phyloP scores from a whole-genome alignment of 2,888 invertebrate species.

The Podabrus alpinus region DNA sequence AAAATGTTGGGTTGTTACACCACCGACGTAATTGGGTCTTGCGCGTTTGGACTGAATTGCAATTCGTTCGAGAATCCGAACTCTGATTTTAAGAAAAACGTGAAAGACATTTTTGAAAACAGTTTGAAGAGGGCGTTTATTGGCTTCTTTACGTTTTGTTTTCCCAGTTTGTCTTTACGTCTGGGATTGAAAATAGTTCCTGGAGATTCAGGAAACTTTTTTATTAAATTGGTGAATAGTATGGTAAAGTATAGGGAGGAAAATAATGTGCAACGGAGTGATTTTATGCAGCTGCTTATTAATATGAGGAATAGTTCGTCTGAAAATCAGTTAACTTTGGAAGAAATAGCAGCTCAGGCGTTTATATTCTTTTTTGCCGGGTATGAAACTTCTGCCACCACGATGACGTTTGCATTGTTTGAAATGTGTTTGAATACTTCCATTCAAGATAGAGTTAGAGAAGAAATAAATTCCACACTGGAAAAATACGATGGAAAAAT shows the following conservation, averaged over 20 bases:
- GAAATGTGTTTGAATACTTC: background rate
- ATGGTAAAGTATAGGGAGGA: conserved; percentile 1
- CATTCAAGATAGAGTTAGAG: background rate
- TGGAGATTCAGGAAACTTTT: background rate
- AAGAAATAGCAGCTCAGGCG: background rate
- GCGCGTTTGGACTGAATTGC: conserved; percentile 62
- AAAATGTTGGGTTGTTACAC: conserved; percentile 60
- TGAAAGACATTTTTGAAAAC: conserved; percentile 2
- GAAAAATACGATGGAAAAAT: conserved; percentile 3
- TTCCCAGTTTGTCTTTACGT: background rate
- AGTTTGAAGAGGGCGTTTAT: background rate
- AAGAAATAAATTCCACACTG: background rate
- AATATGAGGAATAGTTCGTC: background rate
- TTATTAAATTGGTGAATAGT: background rate
- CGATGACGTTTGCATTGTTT: background rate
- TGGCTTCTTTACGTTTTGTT: background rate
- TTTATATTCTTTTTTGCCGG: conserved; percentile 5
- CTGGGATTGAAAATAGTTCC: background rate
- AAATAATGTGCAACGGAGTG: conserved; percentile 4
- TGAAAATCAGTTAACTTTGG: background rate
- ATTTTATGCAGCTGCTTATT: conserved; percentile 6
- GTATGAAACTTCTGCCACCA: background rate
- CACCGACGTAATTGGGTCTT: conserved; percentile 62
- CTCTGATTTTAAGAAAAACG: conserved; percentile 46
- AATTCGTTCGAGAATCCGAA: conserved; percentile 50